Evolutionary conservation across 1,140 invertebrate species (phyloP), one percentile per base, ranked within the genome.

Genomic region (Drosophila kikkawai): DNA sequence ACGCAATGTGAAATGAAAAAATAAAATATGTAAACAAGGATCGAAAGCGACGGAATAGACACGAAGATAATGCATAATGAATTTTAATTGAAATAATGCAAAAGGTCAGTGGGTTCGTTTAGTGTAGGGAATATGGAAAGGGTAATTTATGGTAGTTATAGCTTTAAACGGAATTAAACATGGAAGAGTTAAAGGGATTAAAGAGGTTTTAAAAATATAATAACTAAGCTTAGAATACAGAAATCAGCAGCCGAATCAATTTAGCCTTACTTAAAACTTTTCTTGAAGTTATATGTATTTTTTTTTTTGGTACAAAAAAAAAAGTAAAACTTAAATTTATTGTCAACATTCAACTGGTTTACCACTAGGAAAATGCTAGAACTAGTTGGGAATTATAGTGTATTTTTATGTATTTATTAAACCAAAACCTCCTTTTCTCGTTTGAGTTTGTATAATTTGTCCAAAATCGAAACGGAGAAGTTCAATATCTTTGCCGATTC

Each of bases 1-100:
- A 44, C 63, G 61, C 66, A 68, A 66, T 19, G 17, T 22, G 17
- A 41, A 60, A 26, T 29, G 13, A 9, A 75, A 83, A 79, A 63
- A 47, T 70, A 77, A 63, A 71, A 74, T 70, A 65, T 84, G 81
- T 73, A 69, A 69, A 69, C 67, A 69, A 67, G 67, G 63, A 68
- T 68, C 66, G 61, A 67, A 67, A 66, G 66, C 61, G 66, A 69
- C 61, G 66, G 61, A 22, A 66, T 69, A 69, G 66, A 69, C 63
- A 67, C 66, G 61, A 41, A 64, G 63, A 69, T 53, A 69, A 53
- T 69, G 63, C 47, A 69, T 68, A 69, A 68, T 69, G 45, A 13
- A 69, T 69, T 69, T 69, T 67, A 69, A 69, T 69, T 69, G 67
- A 69, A 67, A 67, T 44, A 42, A 69, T 67, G 44, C 7, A 44